phyloP scores from a whole-genome alignment of 2,888 invertebrate genomes.

The Disparrhopalites patrizii region DNA sequence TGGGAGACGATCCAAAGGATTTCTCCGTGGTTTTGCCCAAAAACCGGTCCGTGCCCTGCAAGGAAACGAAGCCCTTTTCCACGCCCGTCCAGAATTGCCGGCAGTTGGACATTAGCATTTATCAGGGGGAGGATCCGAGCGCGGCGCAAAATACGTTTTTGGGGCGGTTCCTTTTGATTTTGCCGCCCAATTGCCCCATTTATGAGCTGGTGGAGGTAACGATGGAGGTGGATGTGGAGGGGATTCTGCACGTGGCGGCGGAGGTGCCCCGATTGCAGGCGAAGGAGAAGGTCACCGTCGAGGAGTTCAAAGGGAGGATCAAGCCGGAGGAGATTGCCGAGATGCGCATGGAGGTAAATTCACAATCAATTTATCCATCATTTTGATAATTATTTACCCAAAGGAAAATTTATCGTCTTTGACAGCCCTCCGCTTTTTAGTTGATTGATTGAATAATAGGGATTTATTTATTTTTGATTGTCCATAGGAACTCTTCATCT shows the following conservation, averaged over 20 bases:
- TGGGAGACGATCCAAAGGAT: neutral
- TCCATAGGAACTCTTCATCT: too few species aligned
- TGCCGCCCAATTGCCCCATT: neutral
- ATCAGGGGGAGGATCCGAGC: neutral
- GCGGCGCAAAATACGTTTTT: neutral
- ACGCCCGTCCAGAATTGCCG: neutral
- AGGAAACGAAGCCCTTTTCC: slow-evolving; percentile 1
- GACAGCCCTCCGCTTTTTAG: too few species aligned
- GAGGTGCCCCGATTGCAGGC: neutral
- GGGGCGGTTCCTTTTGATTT: neutral
- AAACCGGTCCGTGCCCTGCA: neutral
- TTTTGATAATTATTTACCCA: too few species aligned
- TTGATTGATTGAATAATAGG: too few species aligned
- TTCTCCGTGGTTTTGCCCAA: slow-evolving; percentile 1
- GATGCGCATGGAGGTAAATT: slow-evolving; percentile 9
- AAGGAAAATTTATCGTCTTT: too few species aligned
- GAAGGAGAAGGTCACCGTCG: neutral
- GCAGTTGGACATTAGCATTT: slow-evolving; percentile 1
- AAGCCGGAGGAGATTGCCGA: slow-evolving; percentile 2
- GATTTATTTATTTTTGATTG: too few species aligned
- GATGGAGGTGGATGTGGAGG: neutral
- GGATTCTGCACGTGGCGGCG: slow-evolving; percentile 8
- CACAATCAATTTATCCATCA: too few species aligned
- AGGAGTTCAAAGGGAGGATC: slow-evolving; percentile 12
- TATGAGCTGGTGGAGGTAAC: slow-evolving; percentile 3